phyloP scores from a whole-genome alignment of 2,113 vertebrate species.

The Aplodontia rufa region DNA sequence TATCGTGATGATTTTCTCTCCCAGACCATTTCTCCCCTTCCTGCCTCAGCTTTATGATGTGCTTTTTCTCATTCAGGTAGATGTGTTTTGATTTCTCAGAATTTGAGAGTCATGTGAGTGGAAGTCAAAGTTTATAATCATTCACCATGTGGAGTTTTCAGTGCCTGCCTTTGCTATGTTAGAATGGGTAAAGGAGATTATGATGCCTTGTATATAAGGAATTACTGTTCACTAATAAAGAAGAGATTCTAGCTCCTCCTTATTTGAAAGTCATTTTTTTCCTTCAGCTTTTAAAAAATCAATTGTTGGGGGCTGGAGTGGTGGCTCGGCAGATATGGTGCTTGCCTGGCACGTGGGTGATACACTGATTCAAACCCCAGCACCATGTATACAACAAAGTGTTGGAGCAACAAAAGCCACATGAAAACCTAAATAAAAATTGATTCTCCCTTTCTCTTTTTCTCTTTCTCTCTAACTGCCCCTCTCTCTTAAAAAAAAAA shows the following conservation, averaged over 20 bases:
- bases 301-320: no score
- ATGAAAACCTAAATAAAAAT: no score
- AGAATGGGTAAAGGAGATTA: neutral
- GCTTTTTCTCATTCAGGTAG: neutral
- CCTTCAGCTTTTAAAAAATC: neutral
- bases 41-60: neutral
- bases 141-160: neutral
- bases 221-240: neutral
- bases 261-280: neutral
- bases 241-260: neutral
- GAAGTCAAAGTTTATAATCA: neutral
- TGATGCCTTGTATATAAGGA: neutral
- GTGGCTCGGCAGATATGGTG: no score
- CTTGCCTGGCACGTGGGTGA: no score
- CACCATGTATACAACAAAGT: no score
- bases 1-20: neutral
- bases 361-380: no score
- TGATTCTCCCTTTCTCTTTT: no score
- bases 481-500: no score
- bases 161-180: neutral
- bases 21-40: neutral
- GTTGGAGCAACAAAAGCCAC: no score
- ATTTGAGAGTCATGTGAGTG: neutral
- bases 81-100: neutral
- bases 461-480: no score